Evolutionary conservation across 2,888 invertebrate species (phyloP).

Genomic region (Drosophila quasianomalipes): DNA sequence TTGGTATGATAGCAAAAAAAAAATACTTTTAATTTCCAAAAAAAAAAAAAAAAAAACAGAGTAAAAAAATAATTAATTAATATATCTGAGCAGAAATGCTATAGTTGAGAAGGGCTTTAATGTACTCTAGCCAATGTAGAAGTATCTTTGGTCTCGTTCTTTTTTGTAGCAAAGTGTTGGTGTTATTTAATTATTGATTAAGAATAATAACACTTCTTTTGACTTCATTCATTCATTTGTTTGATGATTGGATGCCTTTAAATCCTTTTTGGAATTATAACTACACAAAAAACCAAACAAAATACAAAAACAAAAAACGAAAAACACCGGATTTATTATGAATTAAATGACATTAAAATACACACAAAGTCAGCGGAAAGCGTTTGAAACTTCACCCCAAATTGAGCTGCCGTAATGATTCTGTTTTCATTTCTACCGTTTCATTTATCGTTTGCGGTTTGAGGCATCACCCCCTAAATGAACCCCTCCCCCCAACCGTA

Average conservation of each 20-base stretch:
- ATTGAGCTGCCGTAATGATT: conserved; percentile 14
- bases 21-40: background rate
- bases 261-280: conserved; percentile 5
- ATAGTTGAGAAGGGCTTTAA: background rate
- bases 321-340: conserved; percentile 41
- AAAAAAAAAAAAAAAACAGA: background rate
- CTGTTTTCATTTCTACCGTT: conserved; percentile 19
- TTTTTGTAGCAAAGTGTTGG: background rate
- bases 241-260: conserved; percentile 25
- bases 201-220: background rate
- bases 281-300: background rate
- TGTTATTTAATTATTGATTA: background rate
- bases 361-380: conserved; percentile 29
- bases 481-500: background rate
- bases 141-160: background rate
- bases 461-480: background rate
- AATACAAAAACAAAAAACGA: background rate
- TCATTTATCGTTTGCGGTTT: conserved; percentile 38
- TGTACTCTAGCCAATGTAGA: background rate
- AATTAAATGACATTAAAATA: conserved; percentile 61
- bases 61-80: background rate
- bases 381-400: conserved; percentile 7
- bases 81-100: background rate
- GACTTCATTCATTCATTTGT: background rate
- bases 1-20: background rate